Base-by-base conservation (phyloP, 2,888 invertebrate genomes). In the Trachelus troglodyta region DNA sequence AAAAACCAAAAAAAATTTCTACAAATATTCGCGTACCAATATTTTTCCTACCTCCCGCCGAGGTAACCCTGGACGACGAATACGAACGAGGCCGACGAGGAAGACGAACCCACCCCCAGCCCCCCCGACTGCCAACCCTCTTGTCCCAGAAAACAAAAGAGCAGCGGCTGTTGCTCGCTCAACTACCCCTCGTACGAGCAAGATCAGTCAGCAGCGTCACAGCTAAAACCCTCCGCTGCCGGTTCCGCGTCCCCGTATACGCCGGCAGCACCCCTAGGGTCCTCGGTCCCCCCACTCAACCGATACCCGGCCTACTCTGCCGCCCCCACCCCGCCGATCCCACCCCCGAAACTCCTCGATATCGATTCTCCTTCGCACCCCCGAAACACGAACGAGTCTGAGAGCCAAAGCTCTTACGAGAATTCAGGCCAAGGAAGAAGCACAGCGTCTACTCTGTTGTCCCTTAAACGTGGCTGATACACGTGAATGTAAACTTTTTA, bases 111-210 rank as follows among this genome's bases (percentile, higher is more conserved):
- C 85, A 84, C 15, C 34, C 84, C 83, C 85, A 84, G 4, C 34
- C 34, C 84, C 85, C 88, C 0, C 4, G 4, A 11, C 23, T 6
- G 3, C 23, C 15, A 40, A 6, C 69, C 33, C 31, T 86, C 88
- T 87, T 86, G 86, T 88, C 83, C 81, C 84, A 82, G 83, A 87
- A 87, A 88, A 89, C 89, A 89, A 89, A 89, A 89, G 89, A 87
- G 84, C 87, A 88, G 81, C 85, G 87, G 84, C 88, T 88, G 88
- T 88, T 88, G 88, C 88, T 86, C 85, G 82, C 82, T 37, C 79
- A 80, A 75, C 80, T 80, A 78, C 78, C 81, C 78, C 77, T 56
- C 0, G 15, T 9, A 56, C 56, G 56, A 23, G 56, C 6, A 56
- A 56, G 56, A 56, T 56, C 56, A 56, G 56, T 56, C 56, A 56